These are phyloP conservation scores for Xyrauchen texanus DNA, from an alignment of 2,113 vertebrate genomes.

Conservation along the genomic window DNA sequence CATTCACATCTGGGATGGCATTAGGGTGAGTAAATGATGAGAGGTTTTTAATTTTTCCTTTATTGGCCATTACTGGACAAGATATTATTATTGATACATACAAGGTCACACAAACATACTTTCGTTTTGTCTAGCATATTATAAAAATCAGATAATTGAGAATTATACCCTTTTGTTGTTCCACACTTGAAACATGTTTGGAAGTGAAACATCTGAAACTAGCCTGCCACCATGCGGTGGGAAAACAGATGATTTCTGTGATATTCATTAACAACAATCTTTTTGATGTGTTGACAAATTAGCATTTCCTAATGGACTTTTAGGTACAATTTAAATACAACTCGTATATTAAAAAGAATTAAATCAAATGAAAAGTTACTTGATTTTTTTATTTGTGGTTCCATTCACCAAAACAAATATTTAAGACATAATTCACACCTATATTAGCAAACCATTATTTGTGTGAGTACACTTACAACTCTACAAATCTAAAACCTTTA, in stretches of 20 bases:
- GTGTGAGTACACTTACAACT: not conserved
- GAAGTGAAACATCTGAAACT: not conserved
- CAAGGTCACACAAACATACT: not conserved
- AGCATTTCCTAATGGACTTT: no score
- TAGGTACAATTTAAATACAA: no score
- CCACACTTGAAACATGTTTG: not conserved
- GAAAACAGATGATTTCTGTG: not conserved
- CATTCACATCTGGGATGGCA: no score
- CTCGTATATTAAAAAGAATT: no score
- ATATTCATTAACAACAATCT: not conserved
- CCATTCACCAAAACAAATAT: not conserved
- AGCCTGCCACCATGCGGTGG: slow-evolving; percentile 36
- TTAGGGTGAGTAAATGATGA: no score
- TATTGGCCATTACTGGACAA: not conserved
- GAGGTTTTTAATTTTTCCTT: not conserved
- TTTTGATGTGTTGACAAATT: not conserved
- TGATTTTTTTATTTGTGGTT: not conserved
- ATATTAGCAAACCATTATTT: not conserved
- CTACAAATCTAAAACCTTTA: not conserved
- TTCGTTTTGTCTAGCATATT: not conserved
- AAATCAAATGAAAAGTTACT: no score
- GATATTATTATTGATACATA: not conserved
- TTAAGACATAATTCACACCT: not conserved
- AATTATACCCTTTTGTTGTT: no score
- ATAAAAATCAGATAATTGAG: not conserved